Evolutionary conservation across 2,113 vertebrate species (phyloP), one percentile per base, ranked within the genome.

Genomic region (Astatotilapia flaviijosephi): DNA sequence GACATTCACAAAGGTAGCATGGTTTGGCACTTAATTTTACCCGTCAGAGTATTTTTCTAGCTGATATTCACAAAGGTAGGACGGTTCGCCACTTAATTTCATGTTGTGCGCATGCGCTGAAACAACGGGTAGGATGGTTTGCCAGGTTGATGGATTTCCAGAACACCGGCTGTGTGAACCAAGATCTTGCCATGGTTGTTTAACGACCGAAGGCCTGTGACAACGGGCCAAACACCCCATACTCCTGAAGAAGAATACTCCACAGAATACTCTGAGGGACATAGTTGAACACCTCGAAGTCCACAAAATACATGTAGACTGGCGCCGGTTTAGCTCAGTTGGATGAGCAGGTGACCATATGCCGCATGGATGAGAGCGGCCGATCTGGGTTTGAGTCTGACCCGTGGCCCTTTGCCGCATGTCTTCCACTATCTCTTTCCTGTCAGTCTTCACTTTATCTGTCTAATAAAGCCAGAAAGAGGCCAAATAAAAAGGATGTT

Each of bases 51-150:
- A 21, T 21, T 3, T 4, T 54, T 54, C 3, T 53, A 53, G n/a
- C 0, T 11, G 0, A 2, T 33, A 33, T 33, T 33, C 3, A 33
- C 45, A 47, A 47, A 6, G 54, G 54, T 55, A 26, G 53, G n/a
- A 23, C 0, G 6, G 6, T 55, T 55, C 0, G 4, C 2, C 54
- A 55, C 4, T 26, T 55, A 56, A 26, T 26, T 56, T 56, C 0
- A 23, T 56, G 54, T 56, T 56, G 54, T 56, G 54, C 4, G 1
- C 6, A 23, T 55, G 11, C 1, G 0, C 53, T 0, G 6, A 55
- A 55, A 13, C 21, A 23, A 13, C 6, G 4, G 53, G 21, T 26
- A 55, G 7, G 54, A 15, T 58, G 55, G 4, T 58, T 58, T 15
- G 26, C 55, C 26, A 58, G 23, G 55, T 58, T 58, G 55, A 58